phyloP scores from a whole-genome alignment of 2,113 vertebrate genomes.

The Tenrec ecaudatus region DNA sequence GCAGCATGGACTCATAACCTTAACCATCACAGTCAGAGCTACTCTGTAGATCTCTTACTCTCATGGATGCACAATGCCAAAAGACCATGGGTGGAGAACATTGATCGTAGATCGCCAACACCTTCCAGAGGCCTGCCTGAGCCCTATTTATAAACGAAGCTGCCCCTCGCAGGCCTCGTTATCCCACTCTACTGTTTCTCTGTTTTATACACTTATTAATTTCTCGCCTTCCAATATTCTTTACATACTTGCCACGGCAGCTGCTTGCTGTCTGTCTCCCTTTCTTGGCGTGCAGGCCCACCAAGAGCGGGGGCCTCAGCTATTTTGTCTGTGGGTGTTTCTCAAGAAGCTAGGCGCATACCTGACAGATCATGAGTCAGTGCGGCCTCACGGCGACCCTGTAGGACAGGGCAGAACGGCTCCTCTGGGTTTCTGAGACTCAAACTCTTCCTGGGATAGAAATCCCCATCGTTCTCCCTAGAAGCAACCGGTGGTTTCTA shows the following conservation, averaged over 20 bases:
- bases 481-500: no score
- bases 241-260: neutral
- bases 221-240: neutral
- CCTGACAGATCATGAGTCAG: no score
- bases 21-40: neutral
- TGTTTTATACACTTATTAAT: neutral
- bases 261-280: neutral
- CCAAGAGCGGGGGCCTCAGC: neutral
- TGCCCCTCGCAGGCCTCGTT: neutral
- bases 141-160: neutral
- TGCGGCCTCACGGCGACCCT: no score
- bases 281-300: neutral
- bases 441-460: no score
- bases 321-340: no score
- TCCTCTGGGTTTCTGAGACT: no score
- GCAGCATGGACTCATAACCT: no score
- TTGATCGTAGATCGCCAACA: neutral
- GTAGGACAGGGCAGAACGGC: no score
- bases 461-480: no score
- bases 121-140: neutral
- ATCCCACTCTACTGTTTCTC: neutral
- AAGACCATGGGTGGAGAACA: neutral
- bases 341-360: neutral
- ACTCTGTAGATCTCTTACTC: neutral
- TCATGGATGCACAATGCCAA: neutral